These are phyloP conservation scores for Epinotia nisella DNA, from an alignment of 2,888 invertebrate species.

Conservation along the genomic window DNA sequence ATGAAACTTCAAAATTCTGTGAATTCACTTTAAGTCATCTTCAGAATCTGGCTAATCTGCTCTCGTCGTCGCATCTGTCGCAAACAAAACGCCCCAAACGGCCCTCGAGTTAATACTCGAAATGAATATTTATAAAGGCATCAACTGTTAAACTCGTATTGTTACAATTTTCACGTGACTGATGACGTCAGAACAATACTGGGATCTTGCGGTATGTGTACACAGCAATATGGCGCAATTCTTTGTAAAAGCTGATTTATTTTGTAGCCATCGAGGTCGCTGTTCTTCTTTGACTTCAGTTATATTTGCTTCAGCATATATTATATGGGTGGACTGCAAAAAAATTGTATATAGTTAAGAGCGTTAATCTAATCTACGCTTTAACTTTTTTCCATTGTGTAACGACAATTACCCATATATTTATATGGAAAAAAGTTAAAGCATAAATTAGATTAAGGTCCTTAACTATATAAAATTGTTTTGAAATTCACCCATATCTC, in stretches of 20 bases:
- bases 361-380: too few species aligned
- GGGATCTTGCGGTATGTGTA: constrained; percentile 65
- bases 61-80: constrained; percentile 72
- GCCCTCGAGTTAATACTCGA: constrained; percentile 71
- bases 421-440: too few species aligned
- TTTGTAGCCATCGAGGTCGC: too few species aligned
- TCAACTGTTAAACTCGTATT: constrained; percentile 81
- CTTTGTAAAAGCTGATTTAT: not conserved
- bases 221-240: constrained; percentile 52
- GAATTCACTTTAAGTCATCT: constrained; percentile 43
- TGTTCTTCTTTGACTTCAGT: too few species aligned
- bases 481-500: too few species aligned
- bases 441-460: too few species aligned
- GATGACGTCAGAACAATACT: constrained; percentile 80
- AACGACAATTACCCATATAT: too few species aligned
- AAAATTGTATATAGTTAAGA: too few species aligned
- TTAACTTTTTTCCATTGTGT: too few species aligned
- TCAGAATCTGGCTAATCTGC: constrained; percentile 48
- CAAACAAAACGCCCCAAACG: constrained; percentile 72
- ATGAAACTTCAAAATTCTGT: constrained; percentile 30
- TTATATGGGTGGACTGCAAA: too few species aligned
- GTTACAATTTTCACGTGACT: constrained; percentile 80
- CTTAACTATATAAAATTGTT: too few species aligned
- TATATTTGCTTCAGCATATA: too few species aligned
- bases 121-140: constrained; percentile 85